These are phyloP conservation scores for Drosophila suboccidentalis DNA, from an alignment of 2,888 invertebrate genomes.

Conservation along the genomic window DNA sequence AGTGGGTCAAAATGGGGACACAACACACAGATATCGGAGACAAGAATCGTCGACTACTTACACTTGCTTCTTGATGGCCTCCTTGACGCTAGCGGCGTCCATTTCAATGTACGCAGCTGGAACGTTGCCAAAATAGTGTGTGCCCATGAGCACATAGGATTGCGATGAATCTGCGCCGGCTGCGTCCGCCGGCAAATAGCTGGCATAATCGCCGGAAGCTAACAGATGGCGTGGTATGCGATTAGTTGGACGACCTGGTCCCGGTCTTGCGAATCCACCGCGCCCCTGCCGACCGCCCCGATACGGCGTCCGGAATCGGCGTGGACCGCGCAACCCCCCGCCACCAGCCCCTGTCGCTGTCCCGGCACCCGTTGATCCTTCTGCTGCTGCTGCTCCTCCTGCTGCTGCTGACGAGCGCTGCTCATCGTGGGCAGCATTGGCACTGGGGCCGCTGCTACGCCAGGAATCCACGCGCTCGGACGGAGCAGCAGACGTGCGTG, in stretches of 20 bases:
- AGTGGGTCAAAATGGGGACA: neutral
- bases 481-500: constrained; percentile 72
- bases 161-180: constrained; percentile 83
- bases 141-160: constrained; percentile 85
- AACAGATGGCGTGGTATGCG: constrained; percentile 85
- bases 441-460: constrained; percentile 84
- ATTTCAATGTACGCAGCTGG: constrained; percentile 85
- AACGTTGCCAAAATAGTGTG: constrained; percentile 85
- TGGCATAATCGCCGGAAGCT: constrained; percentile 83
- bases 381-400: constrained; percentile 35
- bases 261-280: constrained; percentile 86
- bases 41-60: constrained; percentile 86
- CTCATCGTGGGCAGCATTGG: constrained; percentile 57
- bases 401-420: constrained; percentile 53
- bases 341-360: constrained; percentile 43
- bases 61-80: constrained; percentile 96
- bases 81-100: constrained; percentile 89
- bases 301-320: constrained; percentile 85
- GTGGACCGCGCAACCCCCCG: constrained; percentile 75
- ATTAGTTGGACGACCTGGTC: constrained; percentile 85
- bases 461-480: constrained; percentile 84
- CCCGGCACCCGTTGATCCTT: constrained; percentile 61
- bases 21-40: neutral
- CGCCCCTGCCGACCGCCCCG: constrained; percentile 84
- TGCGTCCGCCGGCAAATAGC: constrained; percentile 82